Base-by-base conservation (phyloP, 2,113 vertebrate species). In the Trichechus manatus region DNA sequence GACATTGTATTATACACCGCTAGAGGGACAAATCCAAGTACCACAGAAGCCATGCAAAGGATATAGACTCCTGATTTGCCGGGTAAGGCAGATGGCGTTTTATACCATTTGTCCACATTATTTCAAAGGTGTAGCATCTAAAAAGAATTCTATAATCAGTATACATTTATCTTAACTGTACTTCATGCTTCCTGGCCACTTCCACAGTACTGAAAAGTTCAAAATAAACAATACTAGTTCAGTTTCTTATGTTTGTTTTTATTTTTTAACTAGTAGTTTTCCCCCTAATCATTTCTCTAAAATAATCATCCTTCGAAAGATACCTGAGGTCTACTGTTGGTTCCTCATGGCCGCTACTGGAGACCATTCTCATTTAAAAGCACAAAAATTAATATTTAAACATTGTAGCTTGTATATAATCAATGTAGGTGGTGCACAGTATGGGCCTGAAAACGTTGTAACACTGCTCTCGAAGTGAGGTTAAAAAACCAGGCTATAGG, bases 311-410 rank as follows among this genome's bases (percentile, higher is more conserved):
- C 72, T 88, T 36, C 36, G 36, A 29, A 84, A 77, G 42, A 86
- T 44, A 1, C 70, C 25, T 33, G 39, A 92, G 75, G 47, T 15
- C 39, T 81, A 31, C 27, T 79, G 15, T 44, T 64, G 53, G 11
- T 53, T 92, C 11, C 36, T 83, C 11, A 53, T 44, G 22, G 7
- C 31, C 83, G 10, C 39, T 42, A 1, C 7, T 56, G 42, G 33
- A 31, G 29, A 72, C 39, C 22, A 4, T 47, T 63, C 11, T 47
- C 5, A 19, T 29, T 87, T 61, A 77, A 63, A 91, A 88, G 42
- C 75, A 66, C 33, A 66, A 42, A 50, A 81, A 79, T 78, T 94
- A 25, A n/a, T 78, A 50, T 91, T 74, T 66, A 82, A 87, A 77
- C 11, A 56, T 85, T 79, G 8, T 93, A 50, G 61, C 14, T 36